Conservation (phyloP, 92 coral and sea anemone genomes). For the Hydrozoanthus gracilis region DNA sequence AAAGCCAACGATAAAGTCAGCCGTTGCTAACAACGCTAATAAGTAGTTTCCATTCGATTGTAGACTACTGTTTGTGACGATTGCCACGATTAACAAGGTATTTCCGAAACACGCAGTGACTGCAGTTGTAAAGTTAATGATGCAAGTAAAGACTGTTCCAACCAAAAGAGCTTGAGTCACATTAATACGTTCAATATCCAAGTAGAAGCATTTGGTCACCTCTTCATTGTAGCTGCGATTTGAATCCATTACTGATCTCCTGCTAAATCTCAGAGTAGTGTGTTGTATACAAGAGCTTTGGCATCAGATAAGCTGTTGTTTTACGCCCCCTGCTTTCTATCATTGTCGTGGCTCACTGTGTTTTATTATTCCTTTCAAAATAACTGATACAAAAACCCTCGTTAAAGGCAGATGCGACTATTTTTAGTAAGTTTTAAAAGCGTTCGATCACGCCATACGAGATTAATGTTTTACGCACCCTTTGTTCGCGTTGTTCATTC, state of each 20-base stretch:
- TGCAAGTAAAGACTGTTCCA: conserved; percentile 10
- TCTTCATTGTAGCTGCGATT: neutral
- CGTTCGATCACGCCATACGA: no score
- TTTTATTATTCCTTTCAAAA: no score
- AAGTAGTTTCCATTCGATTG: conserved; percentile 37
- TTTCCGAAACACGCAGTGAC: conserved; percentile 22
- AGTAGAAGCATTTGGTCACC: conserved; percentile 1
- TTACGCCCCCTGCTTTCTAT: neutral
- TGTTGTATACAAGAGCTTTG: neutral
- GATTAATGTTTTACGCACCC: no score
- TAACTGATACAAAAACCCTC: no score
- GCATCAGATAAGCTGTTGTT: neutral
- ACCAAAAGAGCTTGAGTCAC: conserved; percentile 12
- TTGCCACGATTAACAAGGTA: neutral
- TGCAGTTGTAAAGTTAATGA: conserved; percentile 23
- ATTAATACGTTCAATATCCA: neutral
- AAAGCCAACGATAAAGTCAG: conserved; percentile 25
- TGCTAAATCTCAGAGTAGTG: neutral
- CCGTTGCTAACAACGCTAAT: conserved; percentile 4
- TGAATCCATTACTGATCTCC: neutral
- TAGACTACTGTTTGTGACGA: conserved; percentile 21
- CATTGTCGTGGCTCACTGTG: no score
- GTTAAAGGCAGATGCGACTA: no score
- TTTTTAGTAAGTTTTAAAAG: no score
- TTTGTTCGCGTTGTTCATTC: no score